A percentile compares a stretch with the other conserved stretches of the same genome.
These are phyloP conservation scores for Dreissena polymorpha DNA, from an alignment of 1,140 invertebrate genomes.

Conservation along the genomic window DNA sequence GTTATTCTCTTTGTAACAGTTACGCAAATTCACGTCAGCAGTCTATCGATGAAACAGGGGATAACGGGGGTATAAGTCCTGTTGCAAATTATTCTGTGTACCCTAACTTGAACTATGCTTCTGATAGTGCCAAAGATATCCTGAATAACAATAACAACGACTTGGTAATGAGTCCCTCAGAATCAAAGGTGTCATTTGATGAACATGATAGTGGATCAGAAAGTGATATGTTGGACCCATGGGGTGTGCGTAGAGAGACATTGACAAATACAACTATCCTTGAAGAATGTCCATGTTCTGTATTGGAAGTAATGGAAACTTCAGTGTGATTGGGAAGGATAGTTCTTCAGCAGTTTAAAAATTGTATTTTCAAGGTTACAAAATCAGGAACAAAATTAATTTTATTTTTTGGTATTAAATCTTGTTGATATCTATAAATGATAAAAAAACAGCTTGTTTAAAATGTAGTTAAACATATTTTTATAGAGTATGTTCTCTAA, in stretches of 20 bases:
- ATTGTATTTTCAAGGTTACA: too few relatives aligned
- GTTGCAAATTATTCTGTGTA: slow-evolving; percentile 25
- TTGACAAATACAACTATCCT: slow-evolving; percentile 38
- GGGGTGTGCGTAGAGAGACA: slow-evolving; percentile 45
- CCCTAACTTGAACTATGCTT: slow-evolving; percentile 32
- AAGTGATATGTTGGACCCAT: slow-evolving; percentile 18
- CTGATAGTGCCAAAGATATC: slow-evolving; percentile 21
- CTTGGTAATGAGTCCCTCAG: slow-evolving; percentile 6
- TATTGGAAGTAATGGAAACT: slow-evolving; percentile 41
- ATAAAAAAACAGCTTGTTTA: too few relatives aligned
- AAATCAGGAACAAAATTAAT: too few relatives aligned
- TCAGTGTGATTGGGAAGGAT: slow-evolving; percentile 16
- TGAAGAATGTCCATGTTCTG: slow-evolving; percentile 11
- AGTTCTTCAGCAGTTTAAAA: too few relatives aligned
- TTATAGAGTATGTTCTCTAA: too few relatives aligned
- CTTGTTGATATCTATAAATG: too few relatives aligned
- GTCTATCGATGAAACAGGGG: slow-evolving; percentile 40
- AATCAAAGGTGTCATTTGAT: slow-evolving; percentile 37
- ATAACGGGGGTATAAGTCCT: slow-evolving; percentile 20
- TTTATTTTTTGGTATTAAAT: too few relatives aligned
- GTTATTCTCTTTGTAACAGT: slow-evolving; percentile 14
- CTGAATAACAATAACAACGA: slow-evolving; percentile 31
- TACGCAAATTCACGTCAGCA: slow-evolving; percentile 34
- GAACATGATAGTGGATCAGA: not conserved
- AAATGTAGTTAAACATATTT: too few relatives aligned